These are phyloP conservation scores for Harpegnathos saltator DNA, from an alignment of 1,140 invertebrate genomes.

Conservation along the genomic window DNA sequence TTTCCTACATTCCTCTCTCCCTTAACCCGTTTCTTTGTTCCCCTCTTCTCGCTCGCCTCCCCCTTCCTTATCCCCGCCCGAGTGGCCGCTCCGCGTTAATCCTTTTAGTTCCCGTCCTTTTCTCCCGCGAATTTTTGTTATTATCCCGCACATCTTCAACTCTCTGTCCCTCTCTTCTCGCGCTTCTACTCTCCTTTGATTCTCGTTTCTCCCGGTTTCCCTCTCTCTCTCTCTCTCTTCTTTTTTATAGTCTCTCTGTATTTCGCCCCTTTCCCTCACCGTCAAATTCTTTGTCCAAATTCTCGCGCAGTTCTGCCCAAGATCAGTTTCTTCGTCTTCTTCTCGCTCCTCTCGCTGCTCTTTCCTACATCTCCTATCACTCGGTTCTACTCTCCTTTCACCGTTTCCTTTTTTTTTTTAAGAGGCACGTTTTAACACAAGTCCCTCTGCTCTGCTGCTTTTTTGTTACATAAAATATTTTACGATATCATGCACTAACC, in stretches of 20 bases:
- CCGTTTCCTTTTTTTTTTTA: background rate
- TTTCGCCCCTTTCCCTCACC: no score
- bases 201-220: slow-evolving; percentile 43
- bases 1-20: slow-evolving; percentile 7
- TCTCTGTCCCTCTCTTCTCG: background rate
- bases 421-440: slow-evolving; percentile 35
- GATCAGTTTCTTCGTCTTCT: slow-evolving; percentile 24
- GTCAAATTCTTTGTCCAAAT: slow-evolving; percentile 17
- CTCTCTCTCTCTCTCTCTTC: background rate
- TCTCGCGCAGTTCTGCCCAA: background rate
- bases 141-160: background rate
- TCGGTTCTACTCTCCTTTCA: background rate
- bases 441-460: background rate
- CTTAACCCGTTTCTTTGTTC: background rate
- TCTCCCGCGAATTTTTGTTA: slow-evolving; percentile 23
- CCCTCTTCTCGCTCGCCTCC: slow-evolving; percentile 36
- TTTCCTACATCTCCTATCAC: background rate
- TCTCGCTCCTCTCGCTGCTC: background rate
- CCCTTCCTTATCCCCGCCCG: slow-evolving; percentile 30
- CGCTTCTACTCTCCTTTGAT: slow-evolving; percentile 16
- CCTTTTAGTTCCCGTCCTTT: slow-evolving; percentile 40
- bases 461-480: slow-evolving; percentile 49
- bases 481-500: background rate
- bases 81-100: background rate
- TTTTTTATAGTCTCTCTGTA: slow-evolving; percentile 1